Conservation (phyloP, 2,797 vertebrate genomes). For the Leucoraja ocellata region DNA sequence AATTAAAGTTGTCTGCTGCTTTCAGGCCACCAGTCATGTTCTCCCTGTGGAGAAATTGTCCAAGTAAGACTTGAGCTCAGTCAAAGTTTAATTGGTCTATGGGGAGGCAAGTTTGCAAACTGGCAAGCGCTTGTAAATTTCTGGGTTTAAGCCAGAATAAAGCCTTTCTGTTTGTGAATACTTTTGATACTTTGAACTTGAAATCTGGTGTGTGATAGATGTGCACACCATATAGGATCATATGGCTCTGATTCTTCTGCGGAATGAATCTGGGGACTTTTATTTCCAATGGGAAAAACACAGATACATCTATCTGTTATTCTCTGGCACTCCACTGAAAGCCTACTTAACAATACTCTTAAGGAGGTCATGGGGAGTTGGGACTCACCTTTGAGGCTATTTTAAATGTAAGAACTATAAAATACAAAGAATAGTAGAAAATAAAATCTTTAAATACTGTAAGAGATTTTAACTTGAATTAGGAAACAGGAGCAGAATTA, state of each 20-base stretch:
- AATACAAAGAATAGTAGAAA: neutral
- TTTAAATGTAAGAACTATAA: neutral
- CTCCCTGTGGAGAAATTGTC: neutral
- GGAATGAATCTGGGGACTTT: neutral
- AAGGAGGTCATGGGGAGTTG: neutral
- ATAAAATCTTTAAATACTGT: neutral
- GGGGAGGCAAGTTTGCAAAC: neutral
- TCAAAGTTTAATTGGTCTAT: neutral
- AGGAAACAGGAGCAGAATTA: too few relatives aligned
- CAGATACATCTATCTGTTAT: neutral
- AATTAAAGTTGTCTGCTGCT: neutral
- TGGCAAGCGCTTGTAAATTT: neutral
- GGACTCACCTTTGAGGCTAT: neutral
- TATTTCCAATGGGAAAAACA: neutral
- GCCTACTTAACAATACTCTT: neutral
- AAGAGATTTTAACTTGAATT: neutral
- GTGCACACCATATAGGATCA: neutral
- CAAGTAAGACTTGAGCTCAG: neutral
- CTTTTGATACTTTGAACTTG: neutral
- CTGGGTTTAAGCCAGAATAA: neutral
- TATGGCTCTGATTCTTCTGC: neutral
- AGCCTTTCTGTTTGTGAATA: neutral
- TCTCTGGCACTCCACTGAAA: neutral
- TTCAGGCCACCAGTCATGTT: neutral
- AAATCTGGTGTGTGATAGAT: neutral